A percentile compares a stretch with the other conserved stretches of the same genome.
phyloP scores from a whole-genome alignment of 2,888 invertebrate genomes.

The Carabus problematicus region DNA sequence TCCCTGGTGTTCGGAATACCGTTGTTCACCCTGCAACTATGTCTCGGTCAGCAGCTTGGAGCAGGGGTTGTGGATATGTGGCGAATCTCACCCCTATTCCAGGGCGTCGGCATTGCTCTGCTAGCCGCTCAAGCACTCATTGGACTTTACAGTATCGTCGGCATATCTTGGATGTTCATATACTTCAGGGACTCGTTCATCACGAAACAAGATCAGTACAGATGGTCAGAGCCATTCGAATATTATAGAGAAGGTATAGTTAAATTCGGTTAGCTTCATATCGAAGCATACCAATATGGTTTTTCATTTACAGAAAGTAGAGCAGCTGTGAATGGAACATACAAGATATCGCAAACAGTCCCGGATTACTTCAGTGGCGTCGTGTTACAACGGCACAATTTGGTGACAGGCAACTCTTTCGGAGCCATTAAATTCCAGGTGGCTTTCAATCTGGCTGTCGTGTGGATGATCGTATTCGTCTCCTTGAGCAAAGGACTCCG shows the following conservation, averaged over 20 bases:
- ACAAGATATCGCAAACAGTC: slow-evolving; percentile 75
- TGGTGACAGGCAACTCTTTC: slow-evolving; percentile 57
- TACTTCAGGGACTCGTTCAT: slow-evolving; percentile 89
- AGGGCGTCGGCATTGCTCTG: slow-evolving; percentile 86
- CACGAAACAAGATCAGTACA: slow-evolving; percentile 77
- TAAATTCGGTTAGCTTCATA: background rate
- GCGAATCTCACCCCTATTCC: slow-evolving; percentile 90
- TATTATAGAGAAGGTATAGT: slow-evolving; percentile 70
- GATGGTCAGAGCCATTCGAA: slow-evolving; percentile 80
- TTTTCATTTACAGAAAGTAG: slow-evolving; percentile 48
- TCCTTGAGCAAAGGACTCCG: slow-evolving; percentile 86
- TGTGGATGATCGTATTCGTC: slow-evolving; percentile 90
- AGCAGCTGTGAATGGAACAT: slow-evolving; percentile 54
- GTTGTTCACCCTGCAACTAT: slow-evolving; percentile 82
- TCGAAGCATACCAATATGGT: background rate
- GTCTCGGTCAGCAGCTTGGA: slow-evolving; percentile 83
- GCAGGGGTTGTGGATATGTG: slow-evolving; percentile 92
- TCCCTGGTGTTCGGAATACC: slow-evolving; percentile 85
- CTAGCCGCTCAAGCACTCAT: slow-evolving; percentile 80
- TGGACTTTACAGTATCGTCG: slow-evolving; percentile 86
- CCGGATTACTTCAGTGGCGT: slow-evolving; percentile 86
- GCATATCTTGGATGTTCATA: slow-evolving; percentile 90
- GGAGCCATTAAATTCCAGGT: slow-evolving; percentile 84
- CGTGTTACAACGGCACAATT: slow-evolving; percentile 73
- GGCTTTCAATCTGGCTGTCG: slow-evolving; percentile 87